These are phyloP conservation scores for Helostoma temminkii DNA, from an alignment of 2,797 vertebrate species.

Conservation along the genomic window DNA sequence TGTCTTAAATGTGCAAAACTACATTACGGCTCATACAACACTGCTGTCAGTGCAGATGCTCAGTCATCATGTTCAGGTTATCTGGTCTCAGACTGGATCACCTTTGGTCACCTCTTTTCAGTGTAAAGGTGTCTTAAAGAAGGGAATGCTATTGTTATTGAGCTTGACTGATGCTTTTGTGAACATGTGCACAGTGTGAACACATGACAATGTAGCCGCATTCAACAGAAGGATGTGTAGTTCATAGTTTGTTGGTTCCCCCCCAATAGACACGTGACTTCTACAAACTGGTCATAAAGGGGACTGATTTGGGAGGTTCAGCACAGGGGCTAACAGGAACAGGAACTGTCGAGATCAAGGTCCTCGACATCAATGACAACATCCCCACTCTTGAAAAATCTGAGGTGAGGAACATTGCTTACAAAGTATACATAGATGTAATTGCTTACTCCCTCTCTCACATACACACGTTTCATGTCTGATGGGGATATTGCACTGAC, in stretches of 20 bases:
- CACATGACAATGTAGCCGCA: not conserved
- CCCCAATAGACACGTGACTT: constrained; percentile 76
- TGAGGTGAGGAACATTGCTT: constrained; percentile 75
- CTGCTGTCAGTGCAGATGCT: no score
- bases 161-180: constrained; percentile 1
- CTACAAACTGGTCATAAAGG: constrained; percentile 87
- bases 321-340: constrained; percentile 75
- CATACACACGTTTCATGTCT: not conserved
- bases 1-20: no score
- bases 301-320: constrained; percentile 83
- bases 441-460: no score
- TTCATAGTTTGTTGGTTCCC: constrained; percentile 8
- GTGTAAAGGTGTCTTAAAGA: no score
- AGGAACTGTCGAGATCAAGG: constrained; percentile 86
- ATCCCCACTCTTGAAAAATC: constrained; percentile 84
- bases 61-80: no score
- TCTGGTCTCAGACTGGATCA: no score
- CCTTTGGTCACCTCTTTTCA: no score
- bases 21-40: no score
- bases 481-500: no score
- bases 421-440: not conserved
- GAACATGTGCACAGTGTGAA: not conserved
- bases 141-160: no score
- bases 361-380: constrained; percentile 96
- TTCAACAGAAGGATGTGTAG: not conserved